Evolutionary conservation across 2,888 invertebrate species (phyloP).

Genomic region (Ectemnius cavifrons): DNA sequence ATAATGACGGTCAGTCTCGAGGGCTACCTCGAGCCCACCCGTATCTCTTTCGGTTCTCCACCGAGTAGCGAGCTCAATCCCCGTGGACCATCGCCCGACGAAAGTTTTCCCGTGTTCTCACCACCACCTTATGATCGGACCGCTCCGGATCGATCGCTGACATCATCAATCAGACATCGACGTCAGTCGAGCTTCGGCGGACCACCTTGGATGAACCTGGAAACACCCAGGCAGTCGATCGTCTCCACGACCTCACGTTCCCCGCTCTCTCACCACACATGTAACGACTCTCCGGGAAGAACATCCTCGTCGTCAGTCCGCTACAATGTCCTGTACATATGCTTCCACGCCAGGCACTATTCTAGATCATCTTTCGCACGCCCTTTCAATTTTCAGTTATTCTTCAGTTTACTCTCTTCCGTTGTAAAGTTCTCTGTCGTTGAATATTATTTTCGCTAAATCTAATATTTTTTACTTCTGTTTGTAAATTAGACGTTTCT

Average conservation of each 20-base stretch:
- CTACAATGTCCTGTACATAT: constrained; percentile 70
- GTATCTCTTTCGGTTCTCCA: constrained; percentile 89
- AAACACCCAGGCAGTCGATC: constrained; percentile 86
- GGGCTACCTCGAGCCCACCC: constrained; percentile 90
- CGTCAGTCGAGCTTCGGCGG: constrained; percentile 78
- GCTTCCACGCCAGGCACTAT: constrained; percentile 59
- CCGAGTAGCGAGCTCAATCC: constrained; percentile 86
- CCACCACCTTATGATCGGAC: constrained; percentile 84
- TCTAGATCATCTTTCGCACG: constrained; percentile 42
- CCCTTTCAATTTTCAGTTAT: neutral
- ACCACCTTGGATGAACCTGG: constrained; percentile 80
- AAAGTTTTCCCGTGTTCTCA: constrained; percentile 91
- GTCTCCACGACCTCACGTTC: constrained; percentile 88
- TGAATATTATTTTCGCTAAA: neutral
- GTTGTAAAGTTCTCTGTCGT: neutral
- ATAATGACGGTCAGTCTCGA: constrained; percentile 91
- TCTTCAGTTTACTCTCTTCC: neutral
- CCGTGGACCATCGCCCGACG: constrained; percentile 86
- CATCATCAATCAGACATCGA: constrained; percentile 70
- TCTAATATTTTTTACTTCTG: neutral
- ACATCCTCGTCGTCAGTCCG: constrained; percentile 54
- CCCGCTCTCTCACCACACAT: constrained; percentile 92
- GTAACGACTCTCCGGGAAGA: constrained; percentile 80
- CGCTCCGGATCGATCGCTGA: constrained; percentile 61
- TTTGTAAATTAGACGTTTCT: too few species aligned